Conservation (phyloP, 2,113 vertebrate genomes). For the Sylvia atricapilla region DNA sequence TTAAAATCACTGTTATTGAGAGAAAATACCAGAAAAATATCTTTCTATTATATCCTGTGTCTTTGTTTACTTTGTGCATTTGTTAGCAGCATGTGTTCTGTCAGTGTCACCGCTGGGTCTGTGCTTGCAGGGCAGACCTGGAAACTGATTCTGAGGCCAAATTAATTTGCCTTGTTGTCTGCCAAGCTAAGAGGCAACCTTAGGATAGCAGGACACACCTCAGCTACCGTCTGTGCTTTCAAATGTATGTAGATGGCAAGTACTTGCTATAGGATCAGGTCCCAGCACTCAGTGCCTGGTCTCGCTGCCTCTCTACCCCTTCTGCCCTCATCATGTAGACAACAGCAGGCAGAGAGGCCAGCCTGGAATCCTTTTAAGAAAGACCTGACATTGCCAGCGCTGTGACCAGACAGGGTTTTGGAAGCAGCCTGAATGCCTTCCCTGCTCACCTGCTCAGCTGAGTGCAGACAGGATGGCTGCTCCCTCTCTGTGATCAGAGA, state of each 20-base stretch:
- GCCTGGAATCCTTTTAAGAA: background rate
- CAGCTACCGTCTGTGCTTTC: background rate
- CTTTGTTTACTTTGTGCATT: conserved; percentile 10
- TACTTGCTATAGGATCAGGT: background rate
- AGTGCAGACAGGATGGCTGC: background rate
- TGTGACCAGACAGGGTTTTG: background rate
- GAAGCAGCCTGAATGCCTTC: background rate
- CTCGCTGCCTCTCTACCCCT: background rate
- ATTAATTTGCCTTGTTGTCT: background rate
- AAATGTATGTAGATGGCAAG: background rate
- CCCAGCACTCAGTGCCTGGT: background rate
- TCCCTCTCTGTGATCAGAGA: background rate
- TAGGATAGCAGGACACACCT: background rate
- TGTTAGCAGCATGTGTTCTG: background rate
- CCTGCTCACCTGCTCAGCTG: conserved; percentile 5
- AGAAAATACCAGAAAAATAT: background rate
- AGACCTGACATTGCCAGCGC: background rate
- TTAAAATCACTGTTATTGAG: background rate
- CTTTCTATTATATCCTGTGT: background rate
- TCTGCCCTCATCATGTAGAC: background rate
- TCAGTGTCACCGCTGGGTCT: background rate
- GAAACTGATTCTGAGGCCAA: background rate
- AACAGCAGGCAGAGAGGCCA: conserved; percentile 25
- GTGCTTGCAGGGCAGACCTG: background rate
- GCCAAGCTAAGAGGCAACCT: background rate